phyloP scores from a whole-genome alignment of 2,113 vertebrate species.

The Kobus ellipsiprymnus region DNA sequence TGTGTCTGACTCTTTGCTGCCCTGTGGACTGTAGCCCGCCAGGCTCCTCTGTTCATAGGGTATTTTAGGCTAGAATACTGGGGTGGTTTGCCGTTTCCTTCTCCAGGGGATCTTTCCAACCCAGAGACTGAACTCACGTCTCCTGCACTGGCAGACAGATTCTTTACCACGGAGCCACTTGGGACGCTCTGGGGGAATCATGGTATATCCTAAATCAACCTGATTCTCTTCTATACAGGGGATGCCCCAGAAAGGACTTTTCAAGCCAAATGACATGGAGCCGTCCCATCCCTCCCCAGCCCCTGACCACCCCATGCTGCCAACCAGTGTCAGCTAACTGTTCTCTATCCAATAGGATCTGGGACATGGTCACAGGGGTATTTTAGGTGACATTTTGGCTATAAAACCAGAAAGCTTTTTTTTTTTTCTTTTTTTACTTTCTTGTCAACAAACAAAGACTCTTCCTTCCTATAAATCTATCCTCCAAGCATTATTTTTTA shows the following conservation, averaged over 20 bases:
- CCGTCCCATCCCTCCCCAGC: fast-evolving
- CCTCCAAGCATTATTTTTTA: neutral
- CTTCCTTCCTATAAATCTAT: neutral
- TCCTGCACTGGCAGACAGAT: neutral
- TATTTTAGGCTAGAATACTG: neutral
- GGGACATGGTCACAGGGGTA: neutral
- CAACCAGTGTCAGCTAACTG: neutral
- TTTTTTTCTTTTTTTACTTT: neutral
- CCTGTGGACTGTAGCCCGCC: neutral
- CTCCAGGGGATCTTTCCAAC: neutral
- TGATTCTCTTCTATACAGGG: neutral
- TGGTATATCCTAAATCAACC: neutral
- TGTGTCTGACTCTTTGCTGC: neutral
- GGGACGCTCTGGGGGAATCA: neutral
- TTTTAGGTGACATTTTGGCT: neutral
- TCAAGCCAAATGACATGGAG: neutral
- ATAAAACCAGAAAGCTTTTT: neutral
- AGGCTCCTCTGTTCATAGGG: neutral
- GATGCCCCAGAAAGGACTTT: neutral
- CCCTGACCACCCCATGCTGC: neutral
- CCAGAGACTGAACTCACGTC: neutral
- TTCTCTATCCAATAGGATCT: neutral
- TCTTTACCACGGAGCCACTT: neutral
- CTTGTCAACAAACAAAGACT: neutral
- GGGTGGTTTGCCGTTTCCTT: neutral